These are phyloP conservation scores for Nanorana parkeri DNA, from an alignment of 2,113 vertebrate species.

Conservation along the genomic window DNA sequence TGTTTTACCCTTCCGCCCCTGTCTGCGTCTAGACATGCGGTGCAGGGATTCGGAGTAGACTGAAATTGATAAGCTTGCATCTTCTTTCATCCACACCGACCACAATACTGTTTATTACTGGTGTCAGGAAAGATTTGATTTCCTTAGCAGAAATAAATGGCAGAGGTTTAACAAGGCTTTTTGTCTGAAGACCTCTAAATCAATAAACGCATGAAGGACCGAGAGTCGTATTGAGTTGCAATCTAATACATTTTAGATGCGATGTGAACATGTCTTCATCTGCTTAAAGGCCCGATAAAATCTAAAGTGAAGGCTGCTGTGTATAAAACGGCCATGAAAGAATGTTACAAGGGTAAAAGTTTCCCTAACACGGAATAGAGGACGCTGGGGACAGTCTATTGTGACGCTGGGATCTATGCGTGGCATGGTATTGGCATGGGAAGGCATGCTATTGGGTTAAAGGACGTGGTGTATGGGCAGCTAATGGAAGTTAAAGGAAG, in stretches of 20 bases:
- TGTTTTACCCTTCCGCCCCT: background rate
- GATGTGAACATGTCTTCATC: constrained; percentile 9
- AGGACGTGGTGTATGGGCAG: too few relatives aligned
- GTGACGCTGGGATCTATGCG: too few relatives aligned
- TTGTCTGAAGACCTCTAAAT: constrained; percentile 23
- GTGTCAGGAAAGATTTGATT: constrained; percentile 35
- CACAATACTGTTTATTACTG: constrained; percentile 37
- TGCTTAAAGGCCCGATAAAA: background rate
- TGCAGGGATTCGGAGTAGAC: background rate
- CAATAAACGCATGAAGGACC: background rate
- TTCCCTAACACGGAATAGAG: too few relatives aligned
- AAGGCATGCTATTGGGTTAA: too few relatives aligned
- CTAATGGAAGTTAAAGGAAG: too few relatives aligned
- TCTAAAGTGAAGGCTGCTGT: background rate
- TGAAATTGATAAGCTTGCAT: background rate
- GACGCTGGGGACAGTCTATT: too few relatives aligned
- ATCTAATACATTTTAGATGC: constrained; percentile 22
- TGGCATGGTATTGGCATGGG: too few relatives aligned
- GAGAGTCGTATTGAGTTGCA: constrained; percentile 1
- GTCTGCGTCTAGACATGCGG: background rate
- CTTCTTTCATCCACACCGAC: background rate
- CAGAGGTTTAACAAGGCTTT: constrained; percentile 7
- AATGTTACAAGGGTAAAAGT: too few relatives aligned
- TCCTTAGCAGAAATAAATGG: constrained; percentile 24
- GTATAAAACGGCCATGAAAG: background rate